Evolutionary conservation across 1,140 invertebrate genomes (phyloP).

Genomic region (Glomeris maerens): DNA sequence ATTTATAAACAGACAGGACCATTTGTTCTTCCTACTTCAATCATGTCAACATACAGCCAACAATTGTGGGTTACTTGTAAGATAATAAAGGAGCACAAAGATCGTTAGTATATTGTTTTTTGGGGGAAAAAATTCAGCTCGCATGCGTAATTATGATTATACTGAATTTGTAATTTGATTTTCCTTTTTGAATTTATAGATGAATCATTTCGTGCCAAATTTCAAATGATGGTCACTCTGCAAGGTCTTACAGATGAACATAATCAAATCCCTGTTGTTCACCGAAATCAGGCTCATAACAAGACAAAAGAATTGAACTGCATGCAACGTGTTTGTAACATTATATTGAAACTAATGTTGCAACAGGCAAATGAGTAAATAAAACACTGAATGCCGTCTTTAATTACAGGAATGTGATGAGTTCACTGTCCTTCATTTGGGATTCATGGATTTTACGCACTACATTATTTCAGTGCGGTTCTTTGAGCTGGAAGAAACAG

Average conservation of each 20-base stretch:
- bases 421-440: slow-evolving; percentile 73
- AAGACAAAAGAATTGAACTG: slow-evolving; percentile 15
- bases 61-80: slow-evolving; percentile 85
- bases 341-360: background rate
- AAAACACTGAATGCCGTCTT: slow-evolving; percentile 1
- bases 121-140: background rate
- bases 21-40: slow-evolving; percentile 66
- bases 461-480: slow-evolving; percentile 75
- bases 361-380: background rate
- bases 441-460: slow-evolving; percentile 72
- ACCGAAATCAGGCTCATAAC: slow-evolving; percentile 48
- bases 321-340: slow-evolving; percentile 1
- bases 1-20: slow-evolving; percentile 47
- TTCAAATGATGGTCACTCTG: slow-evolving; percentile 64
- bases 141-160: slow-evolving; percentile 18
- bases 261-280: slow-evolving; percentile 47
- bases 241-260: slow-evolving; percentile 59
- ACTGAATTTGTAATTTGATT: no score
- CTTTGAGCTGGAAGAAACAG: slow-evolving; percentile 65
- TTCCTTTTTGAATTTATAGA: slow-evolving; percentile 37
- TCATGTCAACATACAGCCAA: slow-evolving; percentile 73
- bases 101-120: slow-evolving; percentile 43
- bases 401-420: slow-evolving; percentile 59
- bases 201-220: slow-evolving; percentile 73
- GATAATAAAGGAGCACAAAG: slow-evolving; percentile 64